Percentiles rank a stretch among this genome's conserved stretches.
Evolutionary conservation across 2,113 vertebrate genomes (phyloP).

Genomic region (Ovis canadensis): DNA sequence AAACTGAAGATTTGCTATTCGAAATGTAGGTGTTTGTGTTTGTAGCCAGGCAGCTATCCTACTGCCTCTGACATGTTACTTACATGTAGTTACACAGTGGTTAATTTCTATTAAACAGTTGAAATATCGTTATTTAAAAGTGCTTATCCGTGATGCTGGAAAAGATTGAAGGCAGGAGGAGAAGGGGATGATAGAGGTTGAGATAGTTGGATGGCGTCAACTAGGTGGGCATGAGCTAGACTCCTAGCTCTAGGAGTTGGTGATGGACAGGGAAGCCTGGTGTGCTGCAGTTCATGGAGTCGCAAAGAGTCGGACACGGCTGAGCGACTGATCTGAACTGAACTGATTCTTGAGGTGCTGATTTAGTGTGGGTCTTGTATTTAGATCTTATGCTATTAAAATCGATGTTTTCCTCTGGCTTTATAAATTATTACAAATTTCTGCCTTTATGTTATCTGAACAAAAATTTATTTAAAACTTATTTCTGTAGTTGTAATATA

Average conservation of each 20-base stretch:
- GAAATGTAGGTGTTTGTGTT: neutral
- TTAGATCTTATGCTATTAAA: neutral
- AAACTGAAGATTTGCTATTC: neutral
- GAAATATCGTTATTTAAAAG: neutral
- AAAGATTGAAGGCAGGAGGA: neutral
- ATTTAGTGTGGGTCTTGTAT: neutral
- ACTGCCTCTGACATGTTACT: neutral
- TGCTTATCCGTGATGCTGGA: neutral
- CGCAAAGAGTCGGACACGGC: neutral
- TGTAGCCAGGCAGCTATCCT: neutral
- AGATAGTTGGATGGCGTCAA: neutral
- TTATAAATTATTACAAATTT: conserved; percentile 19
- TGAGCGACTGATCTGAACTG: neutral
- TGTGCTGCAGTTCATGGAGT: neutral
- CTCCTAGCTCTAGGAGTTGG: neutral
- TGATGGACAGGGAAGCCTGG: neutral
- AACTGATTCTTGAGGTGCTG: neutral
- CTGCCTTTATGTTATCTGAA: conserved; percentile 2
- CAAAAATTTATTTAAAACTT: conserved; percentile 12
- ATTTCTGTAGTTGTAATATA: neutral
- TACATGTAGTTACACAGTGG: neutral
- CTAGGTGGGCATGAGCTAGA: neutral
- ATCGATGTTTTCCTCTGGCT: neutral
- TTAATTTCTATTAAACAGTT: conserved; percentile 22
- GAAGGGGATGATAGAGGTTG: neutral